Base-by-base conservation (phyloP, 2,888 invertebrate genomes). In the Dryobotodes eremita region DNA sequence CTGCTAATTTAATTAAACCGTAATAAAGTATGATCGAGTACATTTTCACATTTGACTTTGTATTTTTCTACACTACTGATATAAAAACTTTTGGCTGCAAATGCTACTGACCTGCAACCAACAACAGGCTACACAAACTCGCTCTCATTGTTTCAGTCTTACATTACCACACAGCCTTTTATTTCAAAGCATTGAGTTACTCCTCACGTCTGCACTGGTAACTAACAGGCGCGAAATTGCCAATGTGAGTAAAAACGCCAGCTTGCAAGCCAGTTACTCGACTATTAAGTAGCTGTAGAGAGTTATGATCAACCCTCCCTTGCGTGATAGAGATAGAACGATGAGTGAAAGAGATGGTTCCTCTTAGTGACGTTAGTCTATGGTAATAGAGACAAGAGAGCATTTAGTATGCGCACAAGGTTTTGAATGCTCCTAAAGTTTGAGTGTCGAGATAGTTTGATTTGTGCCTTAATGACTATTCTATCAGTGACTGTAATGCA, bases 191-290 rank as follows among this genome's bases (percentile, higher is more conserved):
- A 71, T 81, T 74, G 26, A 77, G 4, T 75, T 66, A 75, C 79
- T 75, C 8, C n/a, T 61, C 64, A 64, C 78, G 26, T 65, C 73
- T 68, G 26, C 36, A 65, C 73, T 74, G 42, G 42, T 82, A 17
- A 48, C 36, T 36, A 66, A 20, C 75, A 65, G 74, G n/a, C n/a
- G 48, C 55, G 46, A 83, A 72, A 68, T 71, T 62, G 61, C 53
- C 62, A 42, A 68, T 79, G 64, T 61, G 50, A 68, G 75, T 68
- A 86, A 84, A 86, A 86, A 84, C 88, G 85, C 80, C 90, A 90
- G 90, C 90, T 89, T 85, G 87, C 77, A 82, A 86, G 80, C 71
- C 77, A 84, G 84, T 89, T 80, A 87, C 84, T 74, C 64, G 72
- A 78, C 83, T 83, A 87, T 85, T 87, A 89, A 89, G 84, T 86